Evolutionary conservation across 2,797 vertebrate species (phyloP), one percentile per base, ranked within the genome.

Genomic region (Avahi laniger): DNA sequence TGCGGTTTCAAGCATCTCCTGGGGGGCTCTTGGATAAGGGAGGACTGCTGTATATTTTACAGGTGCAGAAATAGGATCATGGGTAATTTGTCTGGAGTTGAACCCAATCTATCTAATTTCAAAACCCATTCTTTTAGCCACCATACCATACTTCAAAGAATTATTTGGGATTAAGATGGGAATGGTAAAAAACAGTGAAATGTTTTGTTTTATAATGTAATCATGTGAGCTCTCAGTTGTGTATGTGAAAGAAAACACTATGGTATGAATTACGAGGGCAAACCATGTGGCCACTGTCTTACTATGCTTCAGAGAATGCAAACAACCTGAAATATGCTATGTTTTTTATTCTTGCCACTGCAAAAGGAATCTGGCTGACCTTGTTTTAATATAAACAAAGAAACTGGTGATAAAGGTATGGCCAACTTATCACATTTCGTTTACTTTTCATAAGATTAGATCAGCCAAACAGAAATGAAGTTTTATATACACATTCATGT

Each of bases 321-420:
- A 50, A 81, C 7, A 78, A 73, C 43, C 20, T 3, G 12, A 84
- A 85, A 96, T 41, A 76, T 20, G 24, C 26, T 54, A 14, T 33
- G 20, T 59, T 65, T 73, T 28, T 10, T 94, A 50, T 80, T 94
- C 59, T 65, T 33, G 30, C 17, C 41, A 41, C 11, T 72, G 41
- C 38, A 63, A 86, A 95, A 82, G 59, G 95, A 95, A 94, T 83
- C 54, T 72, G 48, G n/a, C 41, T 72, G 69, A 88, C 50, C 59
- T 92, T 94, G 52, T 95, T 95, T 96, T 87, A 91, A 95, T 22
- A 63, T 85, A 96, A 96, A 94, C 69, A 86, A 94, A 75, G 78
- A 91, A 82, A 79, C 26, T 79, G 41, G 38, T 79, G 78, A 85
- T 79, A 82, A 85, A 91, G 50, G 50, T 69, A 11, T 72, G 33